These are phyloP conservation scores for Stegastes partitus DNA, from an alignment of 2,113 vertebrate genomes.

Conservation along the genomic window DNA sequence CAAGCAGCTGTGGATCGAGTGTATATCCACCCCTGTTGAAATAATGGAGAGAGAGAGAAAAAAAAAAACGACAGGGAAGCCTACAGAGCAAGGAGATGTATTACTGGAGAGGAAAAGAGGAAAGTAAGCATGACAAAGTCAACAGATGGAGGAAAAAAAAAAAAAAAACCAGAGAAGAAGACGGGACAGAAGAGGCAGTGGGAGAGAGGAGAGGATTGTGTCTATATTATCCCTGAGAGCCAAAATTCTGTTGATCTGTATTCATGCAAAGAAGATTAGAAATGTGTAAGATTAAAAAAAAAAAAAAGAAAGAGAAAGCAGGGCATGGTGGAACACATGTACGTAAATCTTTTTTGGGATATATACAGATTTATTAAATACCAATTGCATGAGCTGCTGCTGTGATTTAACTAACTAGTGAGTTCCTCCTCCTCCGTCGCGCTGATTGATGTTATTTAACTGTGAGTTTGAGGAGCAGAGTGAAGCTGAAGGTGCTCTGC, in stretches of 20 bases:
- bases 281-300: conserved; percentile 25
- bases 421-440: no score
- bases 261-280: conserved; percentile 49
- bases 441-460: background rate
- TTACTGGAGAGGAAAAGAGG: background rate
- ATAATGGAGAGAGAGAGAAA: no score
- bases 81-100: background rate
- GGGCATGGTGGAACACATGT: background rate
- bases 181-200: background rate
- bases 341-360: background rate
- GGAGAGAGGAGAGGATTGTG: conserved; percentile 21
- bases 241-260: conserved; percentile 42
- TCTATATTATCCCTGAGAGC: conserved; percentile 42
- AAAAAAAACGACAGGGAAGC: no score
- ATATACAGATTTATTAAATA: background rate
- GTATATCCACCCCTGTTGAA: no score
- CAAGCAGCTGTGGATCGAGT: no score
- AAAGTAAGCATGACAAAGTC: background rate
- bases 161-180: background rate
- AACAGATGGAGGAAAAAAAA: conserved; percentile 11
- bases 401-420: no score
- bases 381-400: no score
- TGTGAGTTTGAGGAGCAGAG: background rate
- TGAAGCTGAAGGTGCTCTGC: background rate
- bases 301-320: background rate